Evolutionary conservation across 2,888 invertebrate species (phyloP).

Genomic region (Coleophora deauratella): DNA sequence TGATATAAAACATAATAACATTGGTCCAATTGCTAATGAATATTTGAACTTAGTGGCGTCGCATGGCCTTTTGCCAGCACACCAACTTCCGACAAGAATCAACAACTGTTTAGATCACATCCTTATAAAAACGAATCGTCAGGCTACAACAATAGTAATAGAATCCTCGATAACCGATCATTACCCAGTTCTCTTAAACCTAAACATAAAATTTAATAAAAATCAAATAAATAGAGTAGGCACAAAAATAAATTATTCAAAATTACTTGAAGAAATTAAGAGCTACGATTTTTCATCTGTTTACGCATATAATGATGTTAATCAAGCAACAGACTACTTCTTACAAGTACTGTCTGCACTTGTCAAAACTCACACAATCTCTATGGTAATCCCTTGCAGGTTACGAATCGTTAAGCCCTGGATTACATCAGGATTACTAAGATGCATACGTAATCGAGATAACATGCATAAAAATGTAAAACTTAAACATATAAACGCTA

Average conservation of each 20-base stretch:
- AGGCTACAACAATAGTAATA: neutral
- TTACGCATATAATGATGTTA: conserved; percentile 2
- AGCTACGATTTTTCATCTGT: neutral
- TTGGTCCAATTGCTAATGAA: conserved; percentile 6
- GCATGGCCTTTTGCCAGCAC: conserved; percentile 12
- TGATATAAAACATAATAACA: conserved; percentile 6
- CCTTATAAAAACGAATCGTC: conserved; percentile 8
- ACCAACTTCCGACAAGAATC: conserved; percentile 12
- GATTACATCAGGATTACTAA: conserved; percentile 9
- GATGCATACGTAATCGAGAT: conserved; percentile 3
- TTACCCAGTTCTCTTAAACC: conserved; percentile 7
- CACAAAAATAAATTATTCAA: neutral
- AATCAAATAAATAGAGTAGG: neutral
- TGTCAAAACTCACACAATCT: conserved; percentile 4
- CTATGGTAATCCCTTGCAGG: conserved; percentile 2
- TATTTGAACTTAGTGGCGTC: conserved; percentile 10
- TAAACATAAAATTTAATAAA: neutral
- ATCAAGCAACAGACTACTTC: conserved; percentile 4
- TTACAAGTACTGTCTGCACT: conserved; percentile 1
- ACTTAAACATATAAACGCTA: neutral
- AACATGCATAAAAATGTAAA: neutral
- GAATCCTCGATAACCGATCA: conserved; percentile 10
- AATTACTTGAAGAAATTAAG: conserved; percentile 4
- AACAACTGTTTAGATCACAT: conserved; percentile 14
- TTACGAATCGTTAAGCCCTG: conserved; percentile 8